Evolutionary conservation across 1,140 invertebrate genomes (phyloP).

Genomic region (Caenorhabditis remanei): DNA sequence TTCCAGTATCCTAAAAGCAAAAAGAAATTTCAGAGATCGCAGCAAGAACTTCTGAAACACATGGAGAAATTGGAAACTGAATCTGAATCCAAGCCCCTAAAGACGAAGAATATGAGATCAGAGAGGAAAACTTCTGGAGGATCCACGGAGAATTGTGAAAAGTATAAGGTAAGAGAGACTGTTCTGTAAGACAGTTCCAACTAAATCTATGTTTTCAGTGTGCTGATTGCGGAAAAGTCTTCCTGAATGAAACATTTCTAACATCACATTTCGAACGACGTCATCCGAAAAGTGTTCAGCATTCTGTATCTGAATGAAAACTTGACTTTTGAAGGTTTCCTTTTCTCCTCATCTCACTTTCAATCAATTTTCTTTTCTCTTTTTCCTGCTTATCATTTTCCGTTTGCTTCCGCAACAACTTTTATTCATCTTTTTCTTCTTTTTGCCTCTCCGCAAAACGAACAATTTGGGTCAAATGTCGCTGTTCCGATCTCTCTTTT

Average conservation of each 20-base stretch:
- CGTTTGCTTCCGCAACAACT: neutral
- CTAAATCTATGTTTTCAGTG: neutral
- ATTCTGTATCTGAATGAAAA: neutral
- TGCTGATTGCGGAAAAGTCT: conserved; percentile 36
- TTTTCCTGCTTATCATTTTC: neutral
- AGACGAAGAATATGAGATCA: neutral
- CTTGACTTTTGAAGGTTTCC: neutral
- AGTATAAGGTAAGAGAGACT: neutral
- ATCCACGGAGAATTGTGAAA: neutral
- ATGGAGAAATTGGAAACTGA: conserved; percentile 34
- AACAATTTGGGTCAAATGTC: conserved; percentile 38
- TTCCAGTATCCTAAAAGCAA: neutral
- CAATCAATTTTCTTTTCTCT: too few relatives aligned
- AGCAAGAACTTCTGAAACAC: conserved; percentile 41
- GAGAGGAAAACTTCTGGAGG: conserved; percentile 28
- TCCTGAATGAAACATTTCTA: conserved; percentile 13
- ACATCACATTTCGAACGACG: conserved; percentile 35
- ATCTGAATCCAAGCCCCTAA: neutral
- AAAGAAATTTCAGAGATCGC: neutral
- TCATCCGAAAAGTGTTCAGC: neutral
- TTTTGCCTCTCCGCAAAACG: neutral
- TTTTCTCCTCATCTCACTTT: neutral
- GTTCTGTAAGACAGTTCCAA: neutral
- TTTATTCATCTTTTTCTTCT: neutral
- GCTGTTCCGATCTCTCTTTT: conserved; percentile 15